Base-by-base conservation (phyloP, 1,140 invertebrate genomes). In the Contarinia nasturtii region DNA sequence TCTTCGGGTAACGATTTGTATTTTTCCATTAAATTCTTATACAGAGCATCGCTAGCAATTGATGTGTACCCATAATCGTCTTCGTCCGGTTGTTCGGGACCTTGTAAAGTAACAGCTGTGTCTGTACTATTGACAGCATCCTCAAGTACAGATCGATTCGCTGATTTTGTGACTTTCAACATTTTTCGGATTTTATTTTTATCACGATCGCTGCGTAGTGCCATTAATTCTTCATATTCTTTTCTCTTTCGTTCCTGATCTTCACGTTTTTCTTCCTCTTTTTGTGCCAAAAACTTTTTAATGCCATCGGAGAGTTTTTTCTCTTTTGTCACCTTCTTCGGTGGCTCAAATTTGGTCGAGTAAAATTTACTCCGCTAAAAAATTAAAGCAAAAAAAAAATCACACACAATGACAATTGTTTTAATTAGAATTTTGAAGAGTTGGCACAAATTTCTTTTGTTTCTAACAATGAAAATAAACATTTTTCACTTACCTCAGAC, bases 51-150 rank as follows among this genome's bases (percentile, higher is more conserved):
- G 1, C 85, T 82, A 59, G 80, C 80, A 54, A 80, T 79, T 0
- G 86, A 89, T 14, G 81, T 82, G 58, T 88, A 91, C 5, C 86
- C 81, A 60, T 90, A 91, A 58, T 91, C 86, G 70, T 91, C 87
- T 61, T 87, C 83, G 57, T 89, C 86, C 1, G 82, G 82, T 55
- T 86, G 83, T n/a, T 73, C 72, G 5, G 75, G 75, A 17, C 77
- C 77, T 54, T 74, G 72, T 27, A 77, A 65, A 1, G 81, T 85
- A 27, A 85, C 72, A 38, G 79, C 77, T 45, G 83, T 86, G 53
- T 83, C 77, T 27, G 79, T 72, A 58, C 73, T 73, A 57, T 87
- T 80, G 46, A 83, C 67, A 12, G 84, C 83, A 73, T 89, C 86
- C 45, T 77, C 77, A 47, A 90, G 64, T 3, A 84, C 85, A 7